phyloP scores from a whole-genome alignment of 2,113 vertebrate genomes.

The Cheilinus undulatus region DNA sequence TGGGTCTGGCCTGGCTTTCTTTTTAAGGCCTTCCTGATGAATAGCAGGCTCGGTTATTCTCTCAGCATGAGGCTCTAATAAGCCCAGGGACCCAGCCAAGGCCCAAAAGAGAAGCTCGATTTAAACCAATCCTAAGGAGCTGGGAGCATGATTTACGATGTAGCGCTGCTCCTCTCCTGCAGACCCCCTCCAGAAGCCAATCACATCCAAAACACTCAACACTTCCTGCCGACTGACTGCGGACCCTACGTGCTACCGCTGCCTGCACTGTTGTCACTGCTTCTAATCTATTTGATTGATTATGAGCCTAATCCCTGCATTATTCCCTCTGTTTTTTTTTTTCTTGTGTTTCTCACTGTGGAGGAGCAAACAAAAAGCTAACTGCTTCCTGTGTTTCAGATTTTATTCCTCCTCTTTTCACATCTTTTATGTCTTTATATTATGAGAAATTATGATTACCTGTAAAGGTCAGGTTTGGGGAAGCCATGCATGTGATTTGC shows the following conservation, averaged over 20 bases:
- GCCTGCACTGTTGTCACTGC: slow-evolving; percentile 67
- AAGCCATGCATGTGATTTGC: slow-evolving; percentile 53
- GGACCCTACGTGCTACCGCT: slow-evolving; percentile 59
- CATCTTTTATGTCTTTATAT: not conserved
- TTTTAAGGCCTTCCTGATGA: slow-evolving; percentile 74
- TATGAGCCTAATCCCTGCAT: slow-evolving; percentile 68
- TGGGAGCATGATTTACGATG: slow-evolving; percentile 79
- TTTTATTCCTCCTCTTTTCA: slow-evolving; percentile 13
- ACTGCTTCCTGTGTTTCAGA: slow-evolving; percentile 30
- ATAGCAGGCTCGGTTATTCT: slow-evolving; percentile 75
- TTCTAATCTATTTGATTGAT: slow-evolving; percentile 80
- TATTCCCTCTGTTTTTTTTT: slow-evolving; percentile 57
- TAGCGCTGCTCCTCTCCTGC: slow-evolving; percentile 59
- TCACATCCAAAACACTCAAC: slow-evolving; percentile 79
- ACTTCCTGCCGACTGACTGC: slow-evolving; percentile 68
- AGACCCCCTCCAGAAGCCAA: slow-evolving; percentile 75
- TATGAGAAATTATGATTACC: slow-evolving; percentile 32
- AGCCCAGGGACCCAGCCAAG: slow-evolving; percentile 77
- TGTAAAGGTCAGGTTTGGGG: slow-evolving; percentile 54
- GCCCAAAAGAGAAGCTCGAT: slow-evolving; percentile 76
- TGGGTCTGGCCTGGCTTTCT: slow-evolving; percentile 44
- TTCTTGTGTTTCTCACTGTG: slow-evolving; percentile 20
- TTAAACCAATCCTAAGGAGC: slow-evolving; percentile 79
- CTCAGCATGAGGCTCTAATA: slow-evolving; percentile 79
- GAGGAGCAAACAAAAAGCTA: slow-evolving; percentile 40